Evolutionary conservation across 2,888 invertebrate genomes (phyloP).

Genomic region (Aporophyla lueneburgensis): DNA sequence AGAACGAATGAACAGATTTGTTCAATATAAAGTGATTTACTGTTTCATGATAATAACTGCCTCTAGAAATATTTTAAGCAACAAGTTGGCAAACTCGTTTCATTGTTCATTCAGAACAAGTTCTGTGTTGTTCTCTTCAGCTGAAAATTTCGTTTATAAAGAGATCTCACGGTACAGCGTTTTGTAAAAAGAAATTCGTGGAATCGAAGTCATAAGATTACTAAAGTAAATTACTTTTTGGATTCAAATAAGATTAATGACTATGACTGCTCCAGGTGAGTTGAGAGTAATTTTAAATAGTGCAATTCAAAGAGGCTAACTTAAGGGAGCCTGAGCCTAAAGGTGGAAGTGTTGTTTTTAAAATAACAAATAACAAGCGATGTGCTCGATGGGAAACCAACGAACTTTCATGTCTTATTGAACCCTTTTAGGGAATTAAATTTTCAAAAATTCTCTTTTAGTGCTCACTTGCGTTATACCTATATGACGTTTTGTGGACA

Average conservation of each 20-base stretch:
- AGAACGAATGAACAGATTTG: slow-evolving; percentile 28
- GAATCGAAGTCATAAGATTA: not conserved
- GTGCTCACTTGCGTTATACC: not conserved
- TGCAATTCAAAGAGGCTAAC: not conserved
- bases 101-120: slow-evolving; percentile 5
- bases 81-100: not conserved
- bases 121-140: not conserved
- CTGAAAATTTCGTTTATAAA: slow-evolving; percentile 38
- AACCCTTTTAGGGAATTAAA: not conserved
- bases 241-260: not conserved
- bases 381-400: not conserved
- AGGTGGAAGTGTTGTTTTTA: no score
- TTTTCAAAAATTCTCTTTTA: not conserved
- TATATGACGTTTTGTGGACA: no score
- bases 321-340: no score
- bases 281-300: not conserved
- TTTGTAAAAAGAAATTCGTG: slow-evolving; percentile 12
- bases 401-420: not conserved
- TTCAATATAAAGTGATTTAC: slow-evolving; percentile 28
- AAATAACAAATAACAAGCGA: not conserved
- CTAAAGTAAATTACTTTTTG: slow-evolving; percentile 3
- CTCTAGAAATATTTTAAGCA: slow-evolving; percentile 20
- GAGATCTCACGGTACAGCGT: not conserved
- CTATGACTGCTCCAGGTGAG: not conserved
- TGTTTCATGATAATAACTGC: slow-evolving; percentile 19